A percentile compares a stretch with the other conserved stretches of the same genome.
phyloP scores from a whole-genome alignment of 2,888 invertebrate genomes.

The Coenonympha arcania region DNA sequence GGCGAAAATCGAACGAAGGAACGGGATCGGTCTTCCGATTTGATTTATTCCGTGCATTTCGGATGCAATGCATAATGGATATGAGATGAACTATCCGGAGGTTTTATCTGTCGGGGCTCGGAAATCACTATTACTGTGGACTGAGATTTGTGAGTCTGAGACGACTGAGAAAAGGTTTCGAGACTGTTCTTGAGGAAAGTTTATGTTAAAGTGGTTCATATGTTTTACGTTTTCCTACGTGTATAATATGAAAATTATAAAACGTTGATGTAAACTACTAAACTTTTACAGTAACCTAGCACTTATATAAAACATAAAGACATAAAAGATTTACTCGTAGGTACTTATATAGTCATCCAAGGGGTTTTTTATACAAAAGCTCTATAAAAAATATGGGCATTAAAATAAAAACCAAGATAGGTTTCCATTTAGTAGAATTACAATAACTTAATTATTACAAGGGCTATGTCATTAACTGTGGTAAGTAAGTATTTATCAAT shows the following conservation, averaged over 20 bases:
- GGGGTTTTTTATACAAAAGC: no score
- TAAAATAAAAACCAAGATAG: no score
- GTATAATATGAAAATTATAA: no score
- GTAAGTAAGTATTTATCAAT: background rate
- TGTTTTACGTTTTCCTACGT: background rate
- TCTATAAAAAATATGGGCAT: no score
- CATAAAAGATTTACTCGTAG: no score
- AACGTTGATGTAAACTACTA: no score
- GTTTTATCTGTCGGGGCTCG: constrained; percentile 6
- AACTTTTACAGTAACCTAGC: no score
- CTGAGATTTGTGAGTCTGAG: background rate
- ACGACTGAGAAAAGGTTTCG: background rate
- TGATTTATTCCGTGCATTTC: constrained; percentile 47
- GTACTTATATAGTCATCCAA: no score
- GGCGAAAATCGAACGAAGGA: constrained; percentile 57
- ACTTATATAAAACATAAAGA: no score
- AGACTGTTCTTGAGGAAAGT: background rate
- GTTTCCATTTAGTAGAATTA: no score
- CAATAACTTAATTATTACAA: no score
- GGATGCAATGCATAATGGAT: constrained; percentile 53
- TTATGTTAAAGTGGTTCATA: background rate
- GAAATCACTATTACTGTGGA: constrained; percentile 8
- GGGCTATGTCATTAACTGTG: background rate
- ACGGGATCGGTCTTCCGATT: constrained; percentile 58
- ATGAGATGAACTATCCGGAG: constrained; percentile 27